Conservation (phyloP, 2,113 vertebrate species). For the Pomatostomus ruficeps region DNA sequence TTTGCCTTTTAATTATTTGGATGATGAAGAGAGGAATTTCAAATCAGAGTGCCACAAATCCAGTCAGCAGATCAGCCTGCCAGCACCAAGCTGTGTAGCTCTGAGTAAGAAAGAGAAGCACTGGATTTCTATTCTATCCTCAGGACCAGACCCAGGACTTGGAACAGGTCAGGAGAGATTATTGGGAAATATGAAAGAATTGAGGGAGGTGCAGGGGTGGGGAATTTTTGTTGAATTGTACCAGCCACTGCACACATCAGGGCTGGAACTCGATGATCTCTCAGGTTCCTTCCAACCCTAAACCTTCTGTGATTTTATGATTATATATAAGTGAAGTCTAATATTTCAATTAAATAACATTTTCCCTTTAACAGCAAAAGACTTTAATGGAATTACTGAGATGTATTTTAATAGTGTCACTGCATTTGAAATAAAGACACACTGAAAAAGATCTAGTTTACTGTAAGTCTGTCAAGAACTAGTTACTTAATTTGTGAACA, state of each 20-base stretch:
- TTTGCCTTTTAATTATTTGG: background rate
- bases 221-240: background rate
- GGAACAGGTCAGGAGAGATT: background rate
- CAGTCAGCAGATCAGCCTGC: background rate
- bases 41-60: background rate
- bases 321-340: background rate
- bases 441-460: background rate
- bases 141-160: background rate
- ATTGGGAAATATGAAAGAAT: background rate
- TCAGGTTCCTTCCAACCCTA: background rate
- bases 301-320: background rate
- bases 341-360: background rate
- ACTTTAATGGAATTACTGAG: background rate
- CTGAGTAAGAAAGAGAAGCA: background rate
- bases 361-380: background rate
- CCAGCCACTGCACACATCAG: background rate
- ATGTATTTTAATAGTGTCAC: background rate
- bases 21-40: background rate
- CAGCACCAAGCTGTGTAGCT: background rate
- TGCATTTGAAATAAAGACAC: background rate
- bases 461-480: background rate
- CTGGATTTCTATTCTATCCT: background rate
- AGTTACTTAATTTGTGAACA: background rate
- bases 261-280: background rate
- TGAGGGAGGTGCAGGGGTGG: accelerated